These are phyloP conservation scores for Elachura formosa DNA, from an alignment of 2,113 vertebrate genomes.

Conservation along the genomic window DNA sequence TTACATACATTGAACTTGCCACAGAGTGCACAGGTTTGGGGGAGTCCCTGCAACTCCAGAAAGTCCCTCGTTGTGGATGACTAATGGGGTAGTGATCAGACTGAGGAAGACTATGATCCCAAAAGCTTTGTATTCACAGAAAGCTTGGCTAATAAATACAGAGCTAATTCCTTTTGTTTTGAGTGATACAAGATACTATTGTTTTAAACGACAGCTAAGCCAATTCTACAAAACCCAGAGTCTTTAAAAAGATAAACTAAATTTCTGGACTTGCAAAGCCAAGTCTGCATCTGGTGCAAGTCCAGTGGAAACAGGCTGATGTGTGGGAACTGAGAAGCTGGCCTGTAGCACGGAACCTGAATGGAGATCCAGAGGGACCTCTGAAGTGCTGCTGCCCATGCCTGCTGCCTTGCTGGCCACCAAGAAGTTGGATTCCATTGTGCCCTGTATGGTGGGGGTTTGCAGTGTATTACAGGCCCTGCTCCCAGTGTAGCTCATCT, in stretches of 20 bases:
- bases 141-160: neutral
- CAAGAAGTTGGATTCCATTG: neutral
- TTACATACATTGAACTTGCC: neutral
- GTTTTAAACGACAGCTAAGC: neutral
- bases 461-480: neutral
- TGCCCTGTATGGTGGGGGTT: neutral
- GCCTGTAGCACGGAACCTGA: neutral
- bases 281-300: neutral
- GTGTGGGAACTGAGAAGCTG: neutral
- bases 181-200: neutral
- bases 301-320: neutral
- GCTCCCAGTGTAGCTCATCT: neutral
- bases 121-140: neutral
- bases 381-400: neutral
- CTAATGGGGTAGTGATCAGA: neutral
- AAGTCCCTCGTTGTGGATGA: neutral
- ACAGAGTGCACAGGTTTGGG: neutral
- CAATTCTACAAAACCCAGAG: neutral
- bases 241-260: neutral
- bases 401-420: neutral
- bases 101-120: neutral
- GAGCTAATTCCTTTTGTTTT: neutral
- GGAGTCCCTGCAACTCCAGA: neutral
- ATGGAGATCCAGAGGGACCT: neutral
- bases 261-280: neutral